A percentile compares a stretch with the other conserved stretches of the same genome.
Conservation (phyloP, 2,888 invertebrate genomes). For the Epistrophe eligans region DNA sequence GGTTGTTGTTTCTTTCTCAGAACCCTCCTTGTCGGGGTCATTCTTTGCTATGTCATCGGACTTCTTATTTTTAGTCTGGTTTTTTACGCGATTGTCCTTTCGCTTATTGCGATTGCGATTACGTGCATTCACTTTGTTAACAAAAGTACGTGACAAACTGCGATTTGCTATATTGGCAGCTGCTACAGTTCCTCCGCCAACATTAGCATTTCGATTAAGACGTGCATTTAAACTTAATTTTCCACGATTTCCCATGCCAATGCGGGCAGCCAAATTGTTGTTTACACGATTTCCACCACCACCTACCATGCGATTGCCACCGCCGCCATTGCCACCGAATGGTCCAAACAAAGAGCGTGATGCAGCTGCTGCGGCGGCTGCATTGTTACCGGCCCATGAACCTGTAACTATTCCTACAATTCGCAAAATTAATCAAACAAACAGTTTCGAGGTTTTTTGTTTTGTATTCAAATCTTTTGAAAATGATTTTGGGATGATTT, state of each 20-base stretch:
- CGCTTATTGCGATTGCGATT: constrained; percentile 76
- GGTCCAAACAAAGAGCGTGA: constrained; percentile 77
- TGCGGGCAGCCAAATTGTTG: constrained; percentile 64
- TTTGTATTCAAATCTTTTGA: constrained; percentile 69
- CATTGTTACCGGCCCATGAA: constrained; percentile 78
- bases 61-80: constrained; percentile 62
- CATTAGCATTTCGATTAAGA: constrained; percentile 72
- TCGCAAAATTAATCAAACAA: constrained; percentile 78
- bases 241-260: constrained; percentile 64
- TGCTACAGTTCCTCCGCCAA: constrained; percentile 46
- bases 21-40: constrained; percentile 32
- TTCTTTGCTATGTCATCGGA: constrained; percentile 41
- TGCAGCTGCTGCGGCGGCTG: constrained; percentile 70
- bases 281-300: constrained; percentile 76
- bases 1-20: constrained; percentile 40
- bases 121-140: constrained; percentile 74
- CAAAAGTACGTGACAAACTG: constrained; percentile 68
- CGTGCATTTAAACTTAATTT: constrained; percentile 72
- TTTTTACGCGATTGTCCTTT: constrained; percentile 73
- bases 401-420: constrained; percentile 80
- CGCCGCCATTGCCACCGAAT: constrained; percentile 66
- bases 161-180: constrained; percentile 68
- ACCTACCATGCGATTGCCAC: constrained; percentile 74
- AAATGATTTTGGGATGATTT: constrained; percentile 56
- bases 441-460: constrained; percentile 74